These are phyloP conservation scores for Nylanderia fulva DNA, from an alignment of 1,140 invertebrate species.

Conservation along the genomic window DNA sequence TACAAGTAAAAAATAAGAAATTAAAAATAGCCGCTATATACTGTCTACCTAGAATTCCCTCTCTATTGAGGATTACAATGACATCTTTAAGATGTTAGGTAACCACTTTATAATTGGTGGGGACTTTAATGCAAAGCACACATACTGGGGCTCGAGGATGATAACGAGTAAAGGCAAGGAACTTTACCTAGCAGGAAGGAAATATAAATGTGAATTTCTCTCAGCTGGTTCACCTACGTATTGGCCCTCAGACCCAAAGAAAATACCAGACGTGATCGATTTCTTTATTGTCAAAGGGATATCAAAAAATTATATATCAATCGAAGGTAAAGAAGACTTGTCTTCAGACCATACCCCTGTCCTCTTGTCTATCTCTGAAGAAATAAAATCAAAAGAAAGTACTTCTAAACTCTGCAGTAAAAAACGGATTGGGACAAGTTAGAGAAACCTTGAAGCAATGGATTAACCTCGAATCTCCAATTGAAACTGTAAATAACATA, in stretches of 20 bases:
- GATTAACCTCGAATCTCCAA: background rate
- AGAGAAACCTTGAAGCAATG: background rate
- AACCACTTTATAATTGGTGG: conserved; percentile 78
- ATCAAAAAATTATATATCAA: background rate
- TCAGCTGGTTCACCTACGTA: conserved; percentile 73
- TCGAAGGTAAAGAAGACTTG: background rate
- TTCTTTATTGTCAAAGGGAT: conserved; percentile 9
- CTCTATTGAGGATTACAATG: conserved; percentile 70
- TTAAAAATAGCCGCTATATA: background rate
- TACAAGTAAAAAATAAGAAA: background rate
- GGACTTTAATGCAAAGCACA: conserved; percentile 79
- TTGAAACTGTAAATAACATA: conserved; percentile 9
- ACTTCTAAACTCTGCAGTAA: background rate
- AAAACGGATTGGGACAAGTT: conserved; percentile 1
- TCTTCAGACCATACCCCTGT: background rate
- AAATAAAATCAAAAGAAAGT: background rate
- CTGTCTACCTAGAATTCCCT: conserved; percentile 61
- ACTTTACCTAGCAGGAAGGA: conserved; percentile 63
- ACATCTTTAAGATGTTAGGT: conserved; percentile 78
- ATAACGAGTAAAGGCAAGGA: conserved; percentile 61
- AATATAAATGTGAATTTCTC: conserved; percentile 18
- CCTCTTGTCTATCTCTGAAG: background rate
- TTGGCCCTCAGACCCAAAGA: conserved; percentile 67
- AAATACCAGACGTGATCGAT: conserved; percentile 38
- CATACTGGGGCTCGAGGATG: conserved; percentile 74